Percentiles rank a stretch among this genome's conserved stretches.
Evolutionary conservation across 2,797 vertebrate species (phyloP).

Genomic region (Chromobotia macracanthus): DNA sequence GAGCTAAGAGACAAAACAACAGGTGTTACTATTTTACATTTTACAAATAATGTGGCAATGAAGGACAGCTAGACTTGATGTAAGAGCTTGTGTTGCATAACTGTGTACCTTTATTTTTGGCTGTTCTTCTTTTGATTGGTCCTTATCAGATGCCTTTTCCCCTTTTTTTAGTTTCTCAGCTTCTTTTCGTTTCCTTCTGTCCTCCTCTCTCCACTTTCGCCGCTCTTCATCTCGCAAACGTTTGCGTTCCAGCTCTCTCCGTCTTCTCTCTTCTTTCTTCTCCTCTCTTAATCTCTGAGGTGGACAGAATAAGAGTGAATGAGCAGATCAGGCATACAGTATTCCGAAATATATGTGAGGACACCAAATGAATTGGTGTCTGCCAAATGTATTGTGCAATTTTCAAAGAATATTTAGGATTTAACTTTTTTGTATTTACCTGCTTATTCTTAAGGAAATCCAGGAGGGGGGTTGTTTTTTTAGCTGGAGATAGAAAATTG

Average conservation of each 20-base stretch:
- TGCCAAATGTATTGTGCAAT: background rate
- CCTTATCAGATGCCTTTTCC: slow-evolving; percentile 85
- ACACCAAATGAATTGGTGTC: background rate
- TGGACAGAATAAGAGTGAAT: background rate
- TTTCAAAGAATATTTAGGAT: background rate
- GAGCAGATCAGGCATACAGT: background rate
- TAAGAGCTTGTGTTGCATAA: no score
- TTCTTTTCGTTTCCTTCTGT: slow-evolving; percentile 93
- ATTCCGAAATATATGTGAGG: background rate
- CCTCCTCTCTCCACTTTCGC: slow-evolving; percentile 97
- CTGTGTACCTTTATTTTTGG: slow-evolving; percentile 94
- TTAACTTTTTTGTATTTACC: slow-evolving; percentile 74
- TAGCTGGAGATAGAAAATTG: slow-evolving; percentile 77
- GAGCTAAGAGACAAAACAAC: slow-evolving; percentile 78
- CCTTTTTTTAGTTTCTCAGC: slow-evolving; percentile 91
- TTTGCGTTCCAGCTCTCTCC: slow-evolving; percentile 94
- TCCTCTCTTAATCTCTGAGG: slow-evolving; percentile 92
- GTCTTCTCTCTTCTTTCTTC: slow-evolving; percentile 93
- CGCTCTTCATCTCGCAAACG: slow-evolving; percentile 94
- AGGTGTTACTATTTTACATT: background rate
- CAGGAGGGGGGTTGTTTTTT: slow-evolving; percentile 95
- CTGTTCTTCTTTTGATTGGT: slow-evolving; percentile 92
- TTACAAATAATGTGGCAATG: background rate
- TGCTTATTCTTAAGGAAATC: slow-evolving; percentile 99
- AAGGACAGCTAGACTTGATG: background rate